Evolutionary conservation across 1,140 invertebrate species (phyloP), one percentile per base, ranked within the genome.

Genomic region (Drosophila parabipectinata): DNA sequence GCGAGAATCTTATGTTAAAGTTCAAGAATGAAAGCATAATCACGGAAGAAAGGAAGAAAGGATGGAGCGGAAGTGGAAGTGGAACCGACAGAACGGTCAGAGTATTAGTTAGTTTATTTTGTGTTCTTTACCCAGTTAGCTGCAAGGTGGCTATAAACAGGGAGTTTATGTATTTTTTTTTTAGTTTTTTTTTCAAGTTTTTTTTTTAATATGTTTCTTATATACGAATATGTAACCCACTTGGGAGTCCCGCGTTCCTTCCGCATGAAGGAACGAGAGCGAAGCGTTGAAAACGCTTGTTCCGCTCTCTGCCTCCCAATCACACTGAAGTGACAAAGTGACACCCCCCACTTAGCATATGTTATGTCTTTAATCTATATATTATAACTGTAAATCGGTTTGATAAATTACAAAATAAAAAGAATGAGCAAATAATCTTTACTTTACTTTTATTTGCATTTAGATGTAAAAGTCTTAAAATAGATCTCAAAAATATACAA

Each of bases 401-500:
- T 34, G 7, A 8, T 32, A 8, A 32, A 37, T 10, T 10, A 37
- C 34, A 37, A n/a, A 37, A n/a, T 37, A 37, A 37, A 37, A 37
- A 10, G 34, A 10, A 34, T 1, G 6, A 9, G 9, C 8, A 34
- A 8, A 34, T 9, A 37, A 12, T 10, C 12, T 4, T 4, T 37
- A 37, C 34, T 12, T 37, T 37, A 12, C 3, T 12, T 37, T 67
- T 41, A 41, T 41, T 44, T 67, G 60, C 63, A 45, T 34, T 67
- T 64, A 67, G 64, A 45, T 44, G 64, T 52, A 28, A 26, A 26
- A 8, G 12, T 21, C 63, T 66, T 67, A 64, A 67, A 64, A 32
- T 67, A 67, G 30, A 45, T 66, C 10, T 67, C 63, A 47, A 67
- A 67, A 67, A 67, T 67, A 67, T 52, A 67, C 63, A 67, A 21